Percentiles rank a stretch among this genome's conserved stretches.
phyloP scores from a whole-genome alignment of 2,888 invertebrate genomes.

The Galeruca laticollis region DNA sequence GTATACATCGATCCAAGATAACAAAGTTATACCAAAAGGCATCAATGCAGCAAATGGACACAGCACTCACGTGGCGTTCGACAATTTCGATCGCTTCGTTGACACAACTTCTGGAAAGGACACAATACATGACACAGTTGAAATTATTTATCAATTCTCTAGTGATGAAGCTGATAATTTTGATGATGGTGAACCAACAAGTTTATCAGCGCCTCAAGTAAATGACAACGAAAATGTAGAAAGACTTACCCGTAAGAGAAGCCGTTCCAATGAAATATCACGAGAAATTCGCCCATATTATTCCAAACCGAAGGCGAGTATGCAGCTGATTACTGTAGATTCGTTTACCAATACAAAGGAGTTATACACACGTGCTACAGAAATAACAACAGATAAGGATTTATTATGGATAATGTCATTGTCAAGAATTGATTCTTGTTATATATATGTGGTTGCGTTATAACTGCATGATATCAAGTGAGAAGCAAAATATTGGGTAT shows the following conservation, averaged over 20 bases:
- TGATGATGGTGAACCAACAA: constrained; percentile 44
- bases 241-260: constrained; percentile 24
- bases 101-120: no score
- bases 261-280: constrained; percentile 35
- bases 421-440: constrained; percentile 44
- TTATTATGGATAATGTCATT: no score
- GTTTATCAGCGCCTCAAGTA: no score
- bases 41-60: no score
- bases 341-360: constrained; percentile 26
- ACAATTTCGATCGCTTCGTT: no score
- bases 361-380: constrained; percentile 30
- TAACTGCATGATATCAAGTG: constrained; percentile 45
- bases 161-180: constrained; percentile 42
- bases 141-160: no score
- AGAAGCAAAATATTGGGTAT: constrained; percentile 39
- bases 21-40: no score
- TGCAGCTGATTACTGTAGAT: constrained; percentile 36
- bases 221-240: constrained; percentile 24
- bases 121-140: constrained; percentile 54
- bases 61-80: no score
- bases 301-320: no score
- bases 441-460: constrained; percentile 56
- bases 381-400: constrained; percentile 52
- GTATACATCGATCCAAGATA: no score
- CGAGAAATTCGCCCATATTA: no score